Percentiles rank a stretch among this genome's conserved stretches.
Evolutionary conservation across 92 coral and sea anemone genomes (phyloP).

Genomic region (Zoanthus sansibaricus): DNA sequence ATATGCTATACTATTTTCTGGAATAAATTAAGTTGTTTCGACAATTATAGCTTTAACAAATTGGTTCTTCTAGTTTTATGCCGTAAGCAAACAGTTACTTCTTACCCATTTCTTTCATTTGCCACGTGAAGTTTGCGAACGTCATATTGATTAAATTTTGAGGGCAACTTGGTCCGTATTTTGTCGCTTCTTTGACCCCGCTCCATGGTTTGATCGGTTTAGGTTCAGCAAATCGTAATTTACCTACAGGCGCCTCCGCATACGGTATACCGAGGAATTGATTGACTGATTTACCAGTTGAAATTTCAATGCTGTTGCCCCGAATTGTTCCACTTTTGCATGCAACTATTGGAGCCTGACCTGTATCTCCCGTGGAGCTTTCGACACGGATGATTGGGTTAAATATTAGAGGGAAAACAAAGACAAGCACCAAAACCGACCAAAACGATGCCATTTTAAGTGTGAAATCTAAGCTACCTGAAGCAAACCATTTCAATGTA

Average conservation of each 20-base stretch:
- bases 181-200: not conserved
- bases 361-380: not conserved
- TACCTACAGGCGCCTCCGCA: conserved; percentile 7
- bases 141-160: not conserved
- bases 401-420: not conserved
- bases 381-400: not conserved
- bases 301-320: not conserved
- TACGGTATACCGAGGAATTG: conserved; percentile 25
- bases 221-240: conserved; percentile 19
- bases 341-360: not conserved
- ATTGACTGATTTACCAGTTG: not conserved
- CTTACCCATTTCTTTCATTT: not conserved
- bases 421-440: not conserved
- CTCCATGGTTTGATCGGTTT: conserved; percentile 25
- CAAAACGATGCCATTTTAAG: not conserved
- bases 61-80: not conserved
- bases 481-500: not conserved
- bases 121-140: not conserved
- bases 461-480: not conserved
- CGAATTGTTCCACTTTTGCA: conserved; percentile 16
- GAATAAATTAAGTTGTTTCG: too few relatives aligned
- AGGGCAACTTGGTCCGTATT: conserved; percentile 32
- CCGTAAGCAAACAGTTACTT: not conserved
- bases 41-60: not conserved
- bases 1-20: too few relatives aligned